phyloP scores from a whole-genome alignment of 2,888 invertebrate species.

The Automeris io region DNA sequence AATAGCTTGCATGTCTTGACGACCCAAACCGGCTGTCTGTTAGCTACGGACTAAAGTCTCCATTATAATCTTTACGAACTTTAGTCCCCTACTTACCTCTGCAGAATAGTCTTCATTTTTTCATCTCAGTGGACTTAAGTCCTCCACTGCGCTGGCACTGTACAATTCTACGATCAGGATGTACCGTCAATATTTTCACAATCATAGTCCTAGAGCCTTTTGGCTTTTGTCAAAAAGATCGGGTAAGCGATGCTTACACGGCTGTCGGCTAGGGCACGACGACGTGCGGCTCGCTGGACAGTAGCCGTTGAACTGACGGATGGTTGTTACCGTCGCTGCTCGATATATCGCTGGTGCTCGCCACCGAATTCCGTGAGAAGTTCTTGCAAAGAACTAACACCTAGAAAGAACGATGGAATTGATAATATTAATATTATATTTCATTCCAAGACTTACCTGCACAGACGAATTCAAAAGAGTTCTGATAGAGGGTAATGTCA shows the following conservation, averaged over 20 bases:
- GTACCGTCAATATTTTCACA: neutral
- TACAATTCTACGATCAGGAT: neutral
- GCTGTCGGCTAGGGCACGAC: slow-evolving; percentile 60
- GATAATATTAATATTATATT: neutral
- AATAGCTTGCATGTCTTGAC: no score
- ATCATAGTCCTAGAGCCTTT: neutral
- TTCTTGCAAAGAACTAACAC: slow-evolving; percentile 67
- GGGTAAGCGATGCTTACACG: slow-evolving; percentile 48
- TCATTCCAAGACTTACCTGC: no score
- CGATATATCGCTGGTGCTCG: slow-evolving; percentile 66
- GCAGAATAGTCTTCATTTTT: neutral
- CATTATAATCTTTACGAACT: neutral
- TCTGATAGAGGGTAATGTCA: no score
- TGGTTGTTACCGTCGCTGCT: slow-evolving; percentile 71
- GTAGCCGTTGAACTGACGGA: slow-evolving; percentile 60
- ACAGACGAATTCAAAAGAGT: no score
- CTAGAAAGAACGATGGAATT: slow-evolving; percentile 23
- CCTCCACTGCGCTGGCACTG: neutral
- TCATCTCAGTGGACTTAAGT: neutral
- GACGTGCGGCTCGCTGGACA: slow-evolving; percentile 49
- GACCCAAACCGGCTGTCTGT: no score
- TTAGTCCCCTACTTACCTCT: neutral
- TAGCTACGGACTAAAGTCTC: no score
- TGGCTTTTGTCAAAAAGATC: neutral
- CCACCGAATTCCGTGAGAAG: slow-evolving; percentile 63